Percentiles rank a stretch among this genome's conserved stretches.
Conservation (phyloP, 2,797 vertebrate species). For the Ammospiza maritima region DNA sequence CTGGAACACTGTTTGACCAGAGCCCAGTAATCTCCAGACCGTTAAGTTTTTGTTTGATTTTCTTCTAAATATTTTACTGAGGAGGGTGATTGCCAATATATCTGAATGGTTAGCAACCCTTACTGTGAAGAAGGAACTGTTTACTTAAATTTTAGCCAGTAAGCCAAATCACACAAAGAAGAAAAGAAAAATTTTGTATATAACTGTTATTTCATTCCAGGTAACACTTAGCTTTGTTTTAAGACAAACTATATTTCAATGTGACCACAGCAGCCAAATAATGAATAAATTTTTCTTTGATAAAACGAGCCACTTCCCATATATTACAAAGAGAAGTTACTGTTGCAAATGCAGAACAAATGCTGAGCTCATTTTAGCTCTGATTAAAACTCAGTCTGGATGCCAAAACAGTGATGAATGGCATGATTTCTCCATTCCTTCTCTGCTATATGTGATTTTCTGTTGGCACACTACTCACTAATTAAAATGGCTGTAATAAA, state of each 20-base stretch:
- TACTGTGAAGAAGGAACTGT: not conserved
- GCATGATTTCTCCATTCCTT: not conserved
- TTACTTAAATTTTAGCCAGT: not conserved
- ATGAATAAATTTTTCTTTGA: not conserved
- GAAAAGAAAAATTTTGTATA: not conserved
- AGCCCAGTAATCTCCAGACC: not conserved
- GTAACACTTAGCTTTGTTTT: not conserved
- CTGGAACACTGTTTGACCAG: not conserved
- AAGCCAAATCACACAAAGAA: not conserved
- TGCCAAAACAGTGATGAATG: not conserved
- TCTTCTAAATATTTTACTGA: not conserved
- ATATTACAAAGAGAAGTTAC: not conserved
- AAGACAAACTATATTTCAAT: not conserved
- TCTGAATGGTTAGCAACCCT: not conserved
- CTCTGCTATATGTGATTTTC: not conserved
- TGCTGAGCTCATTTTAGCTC: slow-evolving; percentile 2
- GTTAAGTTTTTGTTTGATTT: not conserved
- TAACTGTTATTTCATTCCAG: not conserved
- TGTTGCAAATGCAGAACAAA: not conserved
- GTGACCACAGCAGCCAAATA: not conserved
- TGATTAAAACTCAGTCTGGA: slow-evolving; percentile 25
- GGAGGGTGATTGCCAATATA: not conserved
- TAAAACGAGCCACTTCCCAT: not conserved
- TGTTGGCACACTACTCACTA: slow-evolving; percentile 13
- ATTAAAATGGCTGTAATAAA: slow-evolving; percentile 45